Percentiles rank a stretch among this genome's conserved stretches.
These are phyloP conservation scores for Fulmarus glacialis DNA, from an alignment of 2,113 vertebrate genomes.

Conservation along the genomic window DNA sequence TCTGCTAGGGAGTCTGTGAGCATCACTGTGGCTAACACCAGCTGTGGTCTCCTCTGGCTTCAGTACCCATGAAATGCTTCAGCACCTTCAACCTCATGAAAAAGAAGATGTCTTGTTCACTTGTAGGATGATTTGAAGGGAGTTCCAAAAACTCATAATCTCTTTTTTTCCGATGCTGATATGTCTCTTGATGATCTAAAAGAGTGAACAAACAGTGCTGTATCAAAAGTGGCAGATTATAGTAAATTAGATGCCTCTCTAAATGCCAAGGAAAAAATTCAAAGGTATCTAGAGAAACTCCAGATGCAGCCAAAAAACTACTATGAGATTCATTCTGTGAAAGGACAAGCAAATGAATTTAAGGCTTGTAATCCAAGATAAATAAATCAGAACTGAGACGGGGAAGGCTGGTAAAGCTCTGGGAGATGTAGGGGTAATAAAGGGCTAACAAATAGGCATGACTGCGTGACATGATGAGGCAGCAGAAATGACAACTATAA, in stretches of 20 bases:
- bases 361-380: slow-evolving; percentile 11
- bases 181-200: background rate
- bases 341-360: slow-evolving; percentile 28
- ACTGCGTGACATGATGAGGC: background rate
- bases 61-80: background rate
- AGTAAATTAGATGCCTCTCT: background rate
- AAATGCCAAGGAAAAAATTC: background rate
- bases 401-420: background rate
- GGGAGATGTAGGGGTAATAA: background rate
- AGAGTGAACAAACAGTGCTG: background rate
- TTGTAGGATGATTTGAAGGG: background rate
- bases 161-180: background rate
- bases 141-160: background rate
- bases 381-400: slow-evolving; percentile 11
- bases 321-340: background rate
- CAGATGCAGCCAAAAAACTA: background rate
- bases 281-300: slow-evolving; percentile 4
- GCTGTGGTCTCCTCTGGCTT: background rate
- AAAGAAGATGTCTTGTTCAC: background rate
- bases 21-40: background rate
- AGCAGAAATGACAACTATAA: background rate
- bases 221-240: slow-evolving; percentile 5
- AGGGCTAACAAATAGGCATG: background rate
- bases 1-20: background rate
- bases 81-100: background rate